Percentiles rank a stretch among this genome's conserved stretches.
Conservation (phyloP, 2,113 vertebrate species). For the human region GRCh38 chr19:29419001-29419500, state of each 20-base stretch:
- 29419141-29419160: fast-evolving
- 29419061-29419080: not conserved
- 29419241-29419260: not conserved
- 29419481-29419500: not conserved
- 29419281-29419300: not conserved
- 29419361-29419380: not conserved
- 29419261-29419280: not conserved
- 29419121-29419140: too few species aligned
- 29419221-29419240: not conserved
- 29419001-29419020: not conserved
- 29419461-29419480: not conserved
- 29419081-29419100: not conserved
- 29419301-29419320: not conserved
- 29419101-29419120: fast-evolving
- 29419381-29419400: fast-evolving
- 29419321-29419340: not conserved
- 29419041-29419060: fast-evolving
- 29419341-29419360: fast-evolving
- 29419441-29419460: not conserved
- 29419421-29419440: not conserved
- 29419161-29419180: fast-evolving
- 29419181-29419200: not conserved
- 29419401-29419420: not conserved
- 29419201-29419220: too few species aligned
- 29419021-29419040: not conserved